These are phyloP conservation scores for Ophonus ardosiacus DNA, from an alignment of 2,888 invertebrate genomes.

Conservation along the genomic window DNA sequence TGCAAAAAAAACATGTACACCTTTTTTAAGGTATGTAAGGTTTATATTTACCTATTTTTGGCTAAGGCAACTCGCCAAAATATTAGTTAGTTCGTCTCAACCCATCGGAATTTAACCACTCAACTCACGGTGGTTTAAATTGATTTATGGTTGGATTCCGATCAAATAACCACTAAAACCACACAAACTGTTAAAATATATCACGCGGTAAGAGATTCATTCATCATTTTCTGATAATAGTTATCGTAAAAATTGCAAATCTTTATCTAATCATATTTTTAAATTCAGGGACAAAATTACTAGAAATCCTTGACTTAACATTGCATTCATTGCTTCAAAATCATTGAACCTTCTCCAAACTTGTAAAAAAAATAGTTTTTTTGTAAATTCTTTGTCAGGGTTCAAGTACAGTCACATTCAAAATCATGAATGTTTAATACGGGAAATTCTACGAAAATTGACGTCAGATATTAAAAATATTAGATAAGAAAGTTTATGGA, in stretches of 20 bases:
- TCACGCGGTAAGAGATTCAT: background rate
- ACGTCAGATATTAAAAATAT: no score
- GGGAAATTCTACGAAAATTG: no score
- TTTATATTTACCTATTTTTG: background rate
- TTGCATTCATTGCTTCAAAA: background rate
- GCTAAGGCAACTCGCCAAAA: conserved; percentile 31
- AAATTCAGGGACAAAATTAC: background rate
- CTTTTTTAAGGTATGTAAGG: background rate
- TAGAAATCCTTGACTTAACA: background rate
- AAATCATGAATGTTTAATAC: background rate
- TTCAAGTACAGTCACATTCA: background rate
- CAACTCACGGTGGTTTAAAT: conserved; percentile 37
- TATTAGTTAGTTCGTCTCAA: conserved; percentile 44
- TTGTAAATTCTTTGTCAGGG: background rate
- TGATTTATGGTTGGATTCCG: conserved; percentile 6
- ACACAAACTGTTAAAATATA: background rate
- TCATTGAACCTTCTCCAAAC: background rate
- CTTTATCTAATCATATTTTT: background rate
- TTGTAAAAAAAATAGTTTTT: background rate
- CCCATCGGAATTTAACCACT: conserved; percentile 37
- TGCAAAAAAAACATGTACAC: background rate
- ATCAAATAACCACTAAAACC: background rate
- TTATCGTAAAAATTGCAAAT: background rate
- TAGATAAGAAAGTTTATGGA: no score
- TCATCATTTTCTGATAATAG: background rate